Percentiles rank a stretch among this genome's conserved stretches.
These are phyloP conservation scores for Rhinatrema bivittatum DNA, from an alignment of 2,797 vertebrate genomes.

Conservation along the genomic window DNA sequence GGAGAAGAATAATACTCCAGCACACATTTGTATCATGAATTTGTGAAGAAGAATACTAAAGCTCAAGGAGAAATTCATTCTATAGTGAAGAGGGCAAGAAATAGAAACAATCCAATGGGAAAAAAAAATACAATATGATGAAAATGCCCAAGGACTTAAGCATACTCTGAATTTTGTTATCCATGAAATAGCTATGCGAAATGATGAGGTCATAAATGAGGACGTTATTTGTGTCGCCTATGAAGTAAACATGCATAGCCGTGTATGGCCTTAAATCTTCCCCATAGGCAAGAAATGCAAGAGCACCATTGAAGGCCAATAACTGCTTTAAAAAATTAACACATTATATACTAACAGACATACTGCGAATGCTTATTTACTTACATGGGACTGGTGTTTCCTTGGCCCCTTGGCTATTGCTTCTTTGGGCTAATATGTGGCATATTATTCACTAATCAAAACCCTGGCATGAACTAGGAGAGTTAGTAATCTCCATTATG, in stretches of 20 bases:
- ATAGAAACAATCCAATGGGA: no score
- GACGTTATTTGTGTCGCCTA: slow-evolving; percentile 5
- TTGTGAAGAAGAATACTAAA: slow-evolving; percentile 12
- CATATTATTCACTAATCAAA: slow-evolving; percentile 20
- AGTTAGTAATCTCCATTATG: no score
- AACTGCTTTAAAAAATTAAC: no score
- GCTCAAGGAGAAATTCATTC: slow-evolving; percentile 16
- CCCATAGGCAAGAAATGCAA: no score
- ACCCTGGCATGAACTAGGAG: no score
- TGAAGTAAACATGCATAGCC: not conserved
- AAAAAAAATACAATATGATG: not conserved
- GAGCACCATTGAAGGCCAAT: no score
- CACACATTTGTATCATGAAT: slow-evolving; percentile 6
- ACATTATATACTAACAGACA: no score
- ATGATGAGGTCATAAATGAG: slow-evolving; percentile 6
- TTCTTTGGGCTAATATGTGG: slow-evolving; percentile 13
- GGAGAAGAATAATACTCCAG: slow-evolving; percentile 4
- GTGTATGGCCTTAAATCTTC: not conserved
- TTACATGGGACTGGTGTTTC: not conserved
- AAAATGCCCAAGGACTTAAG: not conserved
- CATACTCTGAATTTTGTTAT: not conserved
- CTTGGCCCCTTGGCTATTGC: slow-evolving; percentile 16
- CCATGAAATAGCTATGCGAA: slow-evolving; percentile 11
- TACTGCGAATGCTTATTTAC: no score
- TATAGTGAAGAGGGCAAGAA: slow-evolving; percentile 14